phyloP scores from a whole-genome alignment of 2,113 vertebrate species.

The Thryonomys swinderianus region DNA sequence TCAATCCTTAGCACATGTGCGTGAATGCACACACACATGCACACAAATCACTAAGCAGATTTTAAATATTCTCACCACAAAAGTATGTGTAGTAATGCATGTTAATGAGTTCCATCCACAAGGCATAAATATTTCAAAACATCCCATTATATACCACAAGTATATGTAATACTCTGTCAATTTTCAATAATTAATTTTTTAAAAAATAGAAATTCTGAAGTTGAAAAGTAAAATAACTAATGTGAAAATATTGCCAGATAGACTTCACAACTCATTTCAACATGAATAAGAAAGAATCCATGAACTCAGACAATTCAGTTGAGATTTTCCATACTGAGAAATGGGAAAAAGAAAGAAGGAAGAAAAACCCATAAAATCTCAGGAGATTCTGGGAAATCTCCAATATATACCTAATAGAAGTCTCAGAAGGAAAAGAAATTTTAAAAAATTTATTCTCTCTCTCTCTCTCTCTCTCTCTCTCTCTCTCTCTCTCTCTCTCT shows the following conservation, averaged over 20 bases:
- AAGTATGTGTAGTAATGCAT: background rate
- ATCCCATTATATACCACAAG: background rate
- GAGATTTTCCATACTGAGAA: background rate
- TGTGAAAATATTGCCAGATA: background rate
- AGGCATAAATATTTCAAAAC: background rate
- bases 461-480: no score
- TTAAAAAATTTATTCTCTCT: background rate
- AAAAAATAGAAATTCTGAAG: slow-evolving; percentile 5
- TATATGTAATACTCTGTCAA: background rate
- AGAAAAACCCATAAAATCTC: background rate
- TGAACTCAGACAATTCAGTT: background rate
- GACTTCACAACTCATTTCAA: background rate
- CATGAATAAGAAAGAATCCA: background rate
- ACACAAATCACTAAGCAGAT: background rate
- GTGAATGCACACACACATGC: background rate
- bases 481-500: no score
- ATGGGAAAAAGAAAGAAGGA: background rate
- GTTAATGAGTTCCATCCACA: background rate
- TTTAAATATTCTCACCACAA: background rate
- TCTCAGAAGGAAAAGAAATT: background rate
- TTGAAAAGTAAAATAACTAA: background rate
- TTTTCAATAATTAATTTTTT: background rate
- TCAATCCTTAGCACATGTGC: background rate
- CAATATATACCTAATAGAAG: background rate
- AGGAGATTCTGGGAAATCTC: background rate